Evolutionary conservation across 2,888 invertebrate species (phyloP), one percentile per base, ranked within the genome.

Genomic region (Selenia dentaria): DNA sequence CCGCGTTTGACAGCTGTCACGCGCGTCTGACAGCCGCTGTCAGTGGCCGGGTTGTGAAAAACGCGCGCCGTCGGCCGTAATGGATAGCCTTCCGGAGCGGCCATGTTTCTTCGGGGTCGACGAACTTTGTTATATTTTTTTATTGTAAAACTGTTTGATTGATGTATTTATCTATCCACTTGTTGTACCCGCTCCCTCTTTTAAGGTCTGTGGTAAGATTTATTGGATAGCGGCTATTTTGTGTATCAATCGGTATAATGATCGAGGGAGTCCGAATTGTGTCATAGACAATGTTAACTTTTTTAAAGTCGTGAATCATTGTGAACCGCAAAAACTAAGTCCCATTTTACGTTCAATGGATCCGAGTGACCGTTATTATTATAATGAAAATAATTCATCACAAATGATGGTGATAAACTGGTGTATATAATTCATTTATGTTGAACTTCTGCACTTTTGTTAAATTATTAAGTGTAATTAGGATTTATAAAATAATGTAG

Each of bases 51-150:
- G 37, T 37, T 12, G 57, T 53, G 82, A 83, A 85, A 85, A 86
- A 83, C 79, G 83, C 71, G 72, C 64, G 74, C 77, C 79, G 83
- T 80, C 87, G 78, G 60, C 59, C 58, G 76, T 88, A 84, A 88
- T 87, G 85, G 86, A 88, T 89, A 74, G 83, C 77, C 70, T 73
- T 70, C 77, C 79, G 54, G 71, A 70, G 61, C 63, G 57, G 70
- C 79, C 77, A 78, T 77, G 59, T 73, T 74, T 72, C 70, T 67
- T 27, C 37, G 64, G 61, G 81, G 78, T 68, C 79, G 69, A 60
- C 64, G 82, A 79, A 77, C 82, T 58, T 60, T 13, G 39, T 18
- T 26, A 14, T 26, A 38, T 38, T 54, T 55, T 57, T 57, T 46
- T 53, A 50, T 52, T 52, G 41, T 52, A 39, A 35, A 50, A 36